Percentiles rank a stretch among this genome's conserved stretches.
Conservation (phyloP, 35 echinoderm and acorn worm species). For the Apostichopus japonicus region DNA sequence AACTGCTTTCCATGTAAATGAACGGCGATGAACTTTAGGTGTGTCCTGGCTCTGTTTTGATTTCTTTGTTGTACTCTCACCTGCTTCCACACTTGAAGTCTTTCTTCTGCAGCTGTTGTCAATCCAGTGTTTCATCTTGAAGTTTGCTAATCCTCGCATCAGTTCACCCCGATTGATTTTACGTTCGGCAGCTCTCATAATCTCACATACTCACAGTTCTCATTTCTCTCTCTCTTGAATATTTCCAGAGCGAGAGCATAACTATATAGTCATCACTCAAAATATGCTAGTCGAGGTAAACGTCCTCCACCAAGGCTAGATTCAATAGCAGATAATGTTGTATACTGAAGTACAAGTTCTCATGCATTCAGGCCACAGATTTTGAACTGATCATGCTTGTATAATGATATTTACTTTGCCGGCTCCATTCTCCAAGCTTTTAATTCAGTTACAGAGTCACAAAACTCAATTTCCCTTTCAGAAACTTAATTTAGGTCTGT, state of each 20-base stretch:
- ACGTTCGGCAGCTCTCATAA: background rate
- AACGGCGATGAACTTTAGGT: background rate
- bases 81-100: background rate
- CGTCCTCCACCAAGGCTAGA: background rate
- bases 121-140: background rate
- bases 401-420: slow-evolving; percentile 11
- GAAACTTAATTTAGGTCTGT: slow-evolving; percentile 39
- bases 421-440: slow-evolving; percentile 20
- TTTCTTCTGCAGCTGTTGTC: background rate
- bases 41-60: background rate
- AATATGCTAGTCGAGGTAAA: background rate
- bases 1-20: background rate
- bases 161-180: slow-evolving; percentile 44
- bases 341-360: background rate
- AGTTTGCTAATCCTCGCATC: background rate
- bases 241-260: too few species aligned
- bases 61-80: slow-evolving; percentile 2
- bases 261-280: too few species aligned
- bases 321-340: background rate
- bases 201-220: background rate
- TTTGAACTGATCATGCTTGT: background rate
- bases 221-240: too few species aligned
- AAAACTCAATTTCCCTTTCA: slow-evolving; percentile 40
- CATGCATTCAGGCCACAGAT: background rate
- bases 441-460: slow-evolving; percentile 42